Evolutionary conservation across 2,113 vertebrate species (phyloP), one percentile per base, ranked within the genome.

Genomic region (Heteronetta atricapilla): DNA sequence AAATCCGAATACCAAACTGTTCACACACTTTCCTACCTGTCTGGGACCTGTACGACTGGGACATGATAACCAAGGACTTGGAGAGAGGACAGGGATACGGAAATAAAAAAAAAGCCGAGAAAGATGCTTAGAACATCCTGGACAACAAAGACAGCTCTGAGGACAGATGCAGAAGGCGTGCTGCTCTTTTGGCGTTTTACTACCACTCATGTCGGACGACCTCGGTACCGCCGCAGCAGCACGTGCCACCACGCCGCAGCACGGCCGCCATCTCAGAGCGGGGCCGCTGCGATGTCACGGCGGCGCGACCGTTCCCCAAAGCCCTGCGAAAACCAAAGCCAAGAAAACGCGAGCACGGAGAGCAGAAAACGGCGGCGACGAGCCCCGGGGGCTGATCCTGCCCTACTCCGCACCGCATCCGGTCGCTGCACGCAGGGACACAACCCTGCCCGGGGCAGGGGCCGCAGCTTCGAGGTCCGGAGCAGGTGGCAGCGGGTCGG

Each of bases 201-300:
- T 38, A 38, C 38, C 38, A 38, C 38, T 38, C 38, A 38, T 48
- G 10, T 22, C 21, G 3, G 29, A 48, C 4, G 23, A 50, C 66
- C 9, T 19, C 1, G 1, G 22, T 2, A 15, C 0, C 0, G 2
- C 26, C 34, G 33, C 8, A 42, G n/a, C 48, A 86, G 1, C 2
- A 1, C 52, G 33, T 7, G 44, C 4, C 63, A 25, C 26, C 22
- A 6, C 5, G 2, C 59, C 56, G 26, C 8, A 40, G 34, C 7
- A 1, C 11, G 0, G 33, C 6, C 2, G 1, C 31, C 33, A 2
- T 0, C 5, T 3, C 34, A 9, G 2, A 0, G 1, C 0, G 0
- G 26, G 21, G 2, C 62, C 40, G 28, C 5, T 0, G 3, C 55
- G 40, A 4, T 1, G 0, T 1, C 6, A 11, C 14, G 10, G 11